Base-by-base conservation (phyloP, 2,113 vertebrate genomes). In the Hylia prasina region DNA sequence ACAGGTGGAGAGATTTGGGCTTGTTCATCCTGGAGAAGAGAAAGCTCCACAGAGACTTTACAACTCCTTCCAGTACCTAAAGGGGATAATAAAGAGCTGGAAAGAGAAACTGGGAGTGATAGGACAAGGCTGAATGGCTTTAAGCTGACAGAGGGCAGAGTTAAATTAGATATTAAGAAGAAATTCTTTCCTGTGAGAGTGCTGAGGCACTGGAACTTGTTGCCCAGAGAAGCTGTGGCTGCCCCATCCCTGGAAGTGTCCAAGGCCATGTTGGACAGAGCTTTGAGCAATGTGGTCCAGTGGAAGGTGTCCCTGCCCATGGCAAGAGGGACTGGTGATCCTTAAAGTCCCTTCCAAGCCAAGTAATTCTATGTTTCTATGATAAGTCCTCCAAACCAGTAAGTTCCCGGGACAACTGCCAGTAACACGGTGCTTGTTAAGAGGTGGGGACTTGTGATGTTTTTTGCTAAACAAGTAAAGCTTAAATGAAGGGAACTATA, bases 191-290 rank as follows among this genome's bases (percentile, higher is more conserved):
- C 63, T 69, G 7, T 82, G 63, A 69, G 54, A 4, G 6, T 82
- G 45, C 24, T 47, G 30, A 76, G 63, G 11, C 22, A 0, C n/a
- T 27, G 39, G n/a, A 1, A 53, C 24, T 2, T 1, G 16, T 1
- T 40, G 17, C 5, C 25, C 15, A 35, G 54, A 54, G n/a, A 48
- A 48, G 22, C 54, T 77, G 40, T 16, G 63, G 17, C 12, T 54
- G 40, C 11, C 15, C 14, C 31, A 69, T 33, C 31, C 40, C 48
- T 83, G 35, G 27, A 47, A 69, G 3, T 48, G 35, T 35, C 4
- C 71, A 54, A 37, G 54, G 40, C 7, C 13, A 9, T 0, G 35
- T 1, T 69, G 40, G 47, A 61, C 18, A 19, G 15, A 13, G 21
- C n/a, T 82, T 47, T 1, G 30, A 89, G 31, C 35, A 48, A 12